These are phyloP conservation scores for Formica aserva DNA, from an alignment of 2,888 invertebrate species.

Conservation along the genomic window DNA sequence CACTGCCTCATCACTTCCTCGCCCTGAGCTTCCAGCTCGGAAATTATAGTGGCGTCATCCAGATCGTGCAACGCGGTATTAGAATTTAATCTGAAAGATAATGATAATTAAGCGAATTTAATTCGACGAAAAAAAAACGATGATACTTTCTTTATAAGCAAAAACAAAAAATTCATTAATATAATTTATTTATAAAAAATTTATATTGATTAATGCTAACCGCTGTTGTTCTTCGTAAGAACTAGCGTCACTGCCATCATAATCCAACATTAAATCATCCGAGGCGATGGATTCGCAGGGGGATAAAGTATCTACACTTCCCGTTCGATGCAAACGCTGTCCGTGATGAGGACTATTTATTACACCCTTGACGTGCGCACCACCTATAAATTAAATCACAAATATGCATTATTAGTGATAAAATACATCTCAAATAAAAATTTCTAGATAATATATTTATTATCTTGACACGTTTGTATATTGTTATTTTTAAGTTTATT, in stretches of 20 bases:
- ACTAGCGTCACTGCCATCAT: constrained; percentile 89
- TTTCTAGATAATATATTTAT: background rate
- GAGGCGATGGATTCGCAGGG: constrained; percentile 94
- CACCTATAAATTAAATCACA: constrained; percentile 67
- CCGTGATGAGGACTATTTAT: constrained; percentile 83
- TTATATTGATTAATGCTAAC: constrained; percentile 80
- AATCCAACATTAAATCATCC: constrained; percentile 95
- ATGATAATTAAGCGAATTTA: background rate
- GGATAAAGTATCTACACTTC: constrained; percentile 93
- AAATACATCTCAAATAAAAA: background rate
- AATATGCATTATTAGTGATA: constrained; percentile 2
- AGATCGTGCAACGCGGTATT: constrained; percentile 86
- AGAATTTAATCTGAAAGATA: constrained; percentile 79
- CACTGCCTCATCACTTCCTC: constrained; percentile 88
- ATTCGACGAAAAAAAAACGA: background rate
- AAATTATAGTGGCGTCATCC: constrained; percentile 86
- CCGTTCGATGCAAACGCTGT: constrained; percentile 88
- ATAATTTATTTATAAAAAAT: background rate
- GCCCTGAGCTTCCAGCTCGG: constrained; percentile 86
- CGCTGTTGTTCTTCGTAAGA: constrained; percentile 88
- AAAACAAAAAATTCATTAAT: background rate
- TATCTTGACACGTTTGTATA: background rate
- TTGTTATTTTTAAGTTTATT: constrained; percentile 4
- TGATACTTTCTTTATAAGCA: too few species aligned
- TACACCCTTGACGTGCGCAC: constrained; percentile 77